phyloP scores from a whole-genome alignment of 2,888 invertebrate genomes.

The Cecidostiba fungosa region DNA sequence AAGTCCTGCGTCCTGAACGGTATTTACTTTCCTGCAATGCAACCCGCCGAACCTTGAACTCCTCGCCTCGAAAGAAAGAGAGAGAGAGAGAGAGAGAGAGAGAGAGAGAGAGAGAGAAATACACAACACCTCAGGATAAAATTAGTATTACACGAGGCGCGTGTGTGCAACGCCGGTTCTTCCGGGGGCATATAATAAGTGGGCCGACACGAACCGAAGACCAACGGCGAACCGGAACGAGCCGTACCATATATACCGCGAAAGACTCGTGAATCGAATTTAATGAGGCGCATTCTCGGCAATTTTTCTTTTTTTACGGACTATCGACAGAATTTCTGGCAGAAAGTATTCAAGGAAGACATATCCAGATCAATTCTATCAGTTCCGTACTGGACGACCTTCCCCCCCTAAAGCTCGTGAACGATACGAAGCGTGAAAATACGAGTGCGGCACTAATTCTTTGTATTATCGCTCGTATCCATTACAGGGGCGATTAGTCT shows the following conservation, averaged over 20 bases:
- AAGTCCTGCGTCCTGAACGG: not conserved
- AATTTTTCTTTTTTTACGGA: not conserved
- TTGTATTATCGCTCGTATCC: conserved; percentile 43
- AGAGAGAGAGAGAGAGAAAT: not conserved
- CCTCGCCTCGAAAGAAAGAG: not conserved
- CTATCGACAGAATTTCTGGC: no score
- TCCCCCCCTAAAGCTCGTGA: not conserved
- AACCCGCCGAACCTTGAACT: conserved; percentile 23
- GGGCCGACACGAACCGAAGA: conserved; percentile 64
- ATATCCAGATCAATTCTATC: no score
- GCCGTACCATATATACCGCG: conserved; percentile 40
- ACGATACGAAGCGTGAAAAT: conserved; percentile 44
- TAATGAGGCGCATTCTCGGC: conserved; percentile 43
- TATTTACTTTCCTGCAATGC: not conserved
- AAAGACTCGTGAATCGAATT: conserved; percentile 54
- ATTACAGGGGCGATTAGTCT: conserved; percentile 38
- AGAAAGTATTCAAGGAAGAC: no score
- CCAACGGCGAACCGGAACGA: conserved; percentile 67
- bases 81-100: not conserved
- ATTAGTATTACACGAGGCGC: conserved; percentile 46
- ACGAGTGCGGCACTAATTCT: conserved; percentile 29
- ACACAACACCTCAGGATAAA: conserved; percentile 13
- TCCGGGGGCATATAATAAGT: conserved; percentile 52
- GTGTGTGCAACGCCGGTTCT: conserved; percentile 21
- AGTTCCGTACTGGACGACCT: not conserved